Evolutionary conservation across 1,140 invertebrate species (phyloP), one percentile per base, ranked within the genome.

Genomic region (Trichomalopsis sarcophagae): DNA sequence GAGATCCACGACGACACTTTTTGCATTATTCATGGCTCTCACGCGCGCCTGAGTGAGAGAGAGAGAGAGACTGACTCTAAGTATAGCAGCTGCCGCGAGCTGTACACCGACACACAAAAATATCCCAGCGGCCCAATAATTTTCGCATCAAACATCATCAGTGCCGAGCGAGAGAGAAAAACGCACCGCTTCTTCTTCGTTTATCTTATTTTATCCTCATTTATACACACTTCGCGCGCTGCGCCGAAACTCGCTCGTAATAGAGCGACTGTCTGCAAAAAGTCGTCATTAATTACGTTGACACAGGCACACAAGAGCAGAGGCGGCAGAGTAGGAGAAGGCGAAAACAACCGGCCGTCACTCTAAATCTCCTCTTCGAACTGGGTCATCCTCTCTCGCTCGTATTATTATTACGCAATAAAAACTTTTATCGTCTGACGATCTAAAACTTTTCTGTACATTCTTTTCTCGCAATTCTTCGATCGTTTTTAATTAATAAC

Each of bases 21-120:
- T 79, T 79, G 73, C 75, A 79, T 82, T 83, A 83, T 86, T 86
- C 81, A 82, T 82, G 75, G 14, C 33, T 23, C 21, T 6, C 30
- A n/a, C 10, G 10, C 62, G 27, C 27, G 27, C 27, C 27, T 27
- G 50, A 55, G 50, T 21, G 50, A 55, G 17, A 55, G 14, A 55
- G 55, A 21, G 17, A 23, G 27, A 55, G 55, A 21, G 17, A 23
- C 17, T 10, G 27, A n/a, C 7, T 81, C 79, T 73, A 81, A 81
- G 79, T 81, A 81, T 73, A 81, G 79, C 40, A 71, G 23, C 62
- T 62, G 36, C 9, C 36, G 62, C 9, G 62, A 21, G 33, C n/a
- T 21, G 9, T 23, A 17, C 77, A 10, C n/a, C 2, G 44, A 3
- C 3, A 36, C 33, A 50, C 68, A 47, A 71, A 73, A 81, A 81